Evolutionary conservation across 1,140 invertebrate species (phyloP), one percentile per base, ranked within the genome.

Genomic region (Drosophila varians): DNA sequence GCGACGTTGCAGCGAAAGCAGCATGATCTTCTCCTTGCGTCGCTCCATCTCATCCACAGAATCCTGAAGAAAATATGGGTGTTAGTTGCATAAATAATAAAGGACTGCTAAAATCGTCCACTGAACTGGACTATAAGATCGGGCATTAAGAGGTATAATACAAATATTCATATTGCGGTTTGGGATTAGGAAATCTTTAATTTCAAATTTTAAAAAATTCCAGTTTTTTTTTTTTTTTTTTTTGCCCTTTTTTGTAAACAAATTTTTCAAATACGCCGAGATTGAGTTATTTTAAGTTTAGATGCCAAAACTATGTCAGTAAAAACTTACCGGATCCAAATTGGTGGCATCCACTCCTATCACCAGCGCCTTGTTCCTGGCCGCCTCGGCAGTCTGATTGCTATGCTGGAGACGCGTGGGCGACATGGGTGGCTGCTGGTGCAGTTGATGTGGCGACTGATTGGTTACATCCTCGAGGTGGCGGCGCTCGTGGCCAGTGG

Each of bases 11-110:
- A 97, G 91, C 7, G 97, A 98, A 71, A 96, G 91, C 89, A 98
- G 90, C 93, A 98, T 95, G 46, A 98, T 96, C 66, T 95, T 94
- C 86, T 98, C 96, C 87, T 97, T 98, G 84, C 96, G 98, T 28
- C 94, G 94, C 88, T 97, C 96, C 95, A 98, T 97, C 92, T 98
- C 96, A 71, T 97, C 95, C 19, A 97, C 92, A 16, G 94, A 94
- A 76, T 94, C 94, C 89, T 90, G 19, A 18, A 21, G 0, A 19
- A 19, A 9, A 19, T n/a, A n/a, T 1, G 1, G 12, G 6, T 7
- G 18, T 40, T 18, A 16, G 14, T 0, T 40, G 16, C 0, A 6
- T 2, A n/a, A n/a, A n/a, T n/a, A n/a, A n/a, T n/a, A n/a, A n/a
- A n/a, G n/a, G n/a, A n/a, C n/a, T n/a, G n/a, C n/a, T n/a, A n/a